Evolutionary conservation across 2,888 invertebrate genomes (phyloP), one percentile per base, ranked within the genome.

Genomic region (Bellardia bayeri): DNA sequence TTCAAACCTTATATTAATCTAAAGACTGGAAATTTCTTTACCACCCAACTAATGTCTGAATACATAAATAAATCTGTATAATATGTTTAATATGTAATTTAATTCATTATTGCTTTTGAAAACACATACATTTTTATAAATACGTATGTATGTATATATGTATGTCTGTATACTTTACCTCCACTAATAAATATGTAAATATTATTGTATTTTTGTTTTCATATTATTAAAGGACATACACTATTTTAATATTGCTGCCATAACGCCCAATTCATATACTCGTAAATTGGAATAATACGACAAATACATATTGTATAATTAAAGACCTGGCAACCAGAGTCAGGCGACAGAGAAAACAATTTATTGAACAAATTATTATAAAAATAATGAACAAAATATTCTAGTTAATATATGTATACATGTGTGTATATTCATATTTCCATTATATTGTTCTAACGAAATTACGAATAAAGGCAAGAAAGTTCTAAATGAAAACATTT

Each of bases 291-390:
- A 45, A 42, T 42, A 45, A 42, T 45, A 66, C 23, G 66, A 66
- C 66, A 66, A 66, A 42, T 66, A 23, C 23, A 23, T 23, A 23
- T 42, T 66, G 42, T 66, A 9, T 66, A 45, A 66, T 42, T 23
- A 16, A 42, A 42, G 16, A 66, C 45, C 13, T 66, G 40, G 42
- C 66, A 16, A 23, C 40, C 8, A 13, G 11, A 11, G 42, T 7
- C 64, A 64, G 11, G 40, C 42, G 45, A 66, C 13, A 42, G 23
- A 56, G 23, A 42, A 23, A 66, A 66, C 16, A 66, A 42, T 23
- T 66, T 66, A 66, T 66, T 66, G 42, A 66, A 45, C 11, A 66
- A 66, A 66, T 66, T 23, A 42, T 23, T 23, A 16, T 64, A 64
- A 64, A 64, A 64, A 40, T n/a, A 45, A 40, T 40, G 14, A 61